A percentile compares a stretch with the other conserved stretches of the same genome.
These are phyloP conservation scores for Panopea generosa DNA, from an alignment of 2,888 invertebrate species.

Conservation along the genomic window DNA sequence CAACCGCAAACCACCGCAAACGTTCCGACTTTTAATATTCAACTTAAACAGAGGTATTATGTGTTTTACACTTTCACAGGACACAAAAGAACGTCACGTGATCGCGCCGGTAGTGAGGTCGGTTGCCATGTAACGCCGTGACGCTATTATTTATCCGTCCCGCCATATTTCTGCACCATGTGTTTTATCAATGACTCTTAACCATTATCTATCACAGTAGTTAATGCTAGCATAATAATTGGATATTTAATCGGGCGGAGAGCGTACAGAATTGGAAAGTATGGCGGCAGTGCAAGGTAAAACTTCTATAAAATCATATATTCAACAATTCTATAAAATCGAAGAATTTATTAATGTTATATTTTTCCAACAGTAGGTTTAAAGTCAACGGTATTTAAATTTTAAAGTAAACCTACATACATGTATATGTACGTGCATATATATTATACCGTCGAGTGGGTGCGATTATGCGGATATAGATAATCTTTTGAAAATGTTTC, in stretches of 20 bases:
- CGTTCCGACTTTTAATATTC: too few species aligned
- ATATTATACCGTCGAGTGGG: too few species aligned
- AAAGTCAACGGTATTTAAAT: neutral
- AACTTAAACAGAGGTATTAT: too few species aligned
- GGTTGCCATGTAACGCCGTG: slow-evolving; percentile 54
- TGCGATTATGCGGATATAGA: too few species aligned
- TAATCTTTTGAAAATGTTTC: slow-evolving; percentile 2
- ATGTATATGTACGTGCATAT: too few species aligned
- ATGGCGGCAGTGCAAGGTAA: slow-evolving; percentile 46
- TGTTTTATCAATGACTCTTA: neutral
- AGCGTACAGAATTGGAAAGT: neutral
- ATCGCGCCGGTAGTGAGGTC: slow-evolving; percentile 35
- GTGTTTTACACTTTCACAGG: slow-evolving; percentile 46
- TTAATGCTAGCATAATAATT: neutral
- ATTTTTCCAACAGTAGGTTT: too few species aligned
- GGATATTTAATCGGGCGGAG: slow-evolving; percentile 2
- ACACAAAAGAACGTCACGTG: slow-evolving; percentile 58
- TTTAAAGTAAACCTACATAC: neutral
- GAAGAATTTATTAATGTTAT: too few species aligned
- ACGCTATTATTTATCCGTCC: slow-evolving; percentile 14
- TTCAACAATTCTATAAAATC: neutral
- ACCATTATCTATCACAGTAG: neutral
- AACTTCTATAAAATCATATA: neutral
- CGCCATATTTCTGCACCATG: slow-evolving; percentile 7
- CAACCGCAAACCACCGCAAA: too few species aligned